Base-by-base conservation (phyloP, 2,113 vertebrate genomes). In the Sebastes schlegelii region DNA sequence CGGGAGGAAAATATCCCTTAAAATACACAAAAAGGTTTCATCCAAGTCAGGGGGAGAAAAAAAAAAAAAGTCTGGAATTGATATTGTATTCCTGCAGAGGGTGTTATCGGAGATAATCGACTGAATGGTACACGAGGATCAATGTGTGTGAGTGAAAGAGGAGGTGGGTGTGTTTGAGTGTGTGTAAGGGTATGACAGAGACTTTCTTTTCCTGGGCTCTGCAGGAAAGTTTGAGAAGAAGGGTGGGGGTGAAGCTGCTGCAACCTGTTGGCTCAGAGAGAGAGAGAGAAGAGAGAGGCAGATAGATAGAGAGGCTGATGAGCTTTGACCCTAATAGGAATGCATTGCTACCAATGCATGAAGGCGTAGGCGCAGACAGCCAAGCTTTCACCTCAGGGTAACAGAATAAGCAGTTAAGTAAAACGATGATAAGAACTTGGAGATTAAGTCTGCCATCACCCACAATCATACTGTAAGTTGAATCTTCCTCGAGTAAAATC, bases 231-330 rank as follows among this genome's bases (percentile, higher is more conserved):
- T 93, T 82, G 52, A 34, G 82, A 86, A 85, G 88, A 80, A 73
- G 82, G 88, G 91, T 76, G 87, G 88, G 88, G 79, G 80, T 86
- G 91, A 91, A 78, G 86, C 79, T 92, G 90, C 85, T 85, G 86
- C 86, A 91, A 94, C 93, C 94, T 94, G 93, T 92, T 92, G 88
- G 83, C 77, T 88, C 58, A 76, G 49, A 84, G 70, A 34, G 26
- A 74, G 76, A 73, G 82, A 87, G 86, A 69, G 77, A 80, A 63
- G 13, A 57, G 77, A 83, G 69, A 73, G 57, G 46, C 11, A 48
- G 13, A 82, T 67, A 73, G 57, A 57, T 21, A 43, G 6, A 79
- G 16, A 73, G 69, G 48, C 40, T 51, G 79, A 79, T 62, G 84
- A 84, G 81, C 73, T 67, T 67, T 90, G 88, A 86, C 86, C 74